Percentiles rank a stretch among this genome's conserved stretches.
Conservation (phyloP, 2,113 vertebrate genomes). For the Bubalus kerabau region DNA sequence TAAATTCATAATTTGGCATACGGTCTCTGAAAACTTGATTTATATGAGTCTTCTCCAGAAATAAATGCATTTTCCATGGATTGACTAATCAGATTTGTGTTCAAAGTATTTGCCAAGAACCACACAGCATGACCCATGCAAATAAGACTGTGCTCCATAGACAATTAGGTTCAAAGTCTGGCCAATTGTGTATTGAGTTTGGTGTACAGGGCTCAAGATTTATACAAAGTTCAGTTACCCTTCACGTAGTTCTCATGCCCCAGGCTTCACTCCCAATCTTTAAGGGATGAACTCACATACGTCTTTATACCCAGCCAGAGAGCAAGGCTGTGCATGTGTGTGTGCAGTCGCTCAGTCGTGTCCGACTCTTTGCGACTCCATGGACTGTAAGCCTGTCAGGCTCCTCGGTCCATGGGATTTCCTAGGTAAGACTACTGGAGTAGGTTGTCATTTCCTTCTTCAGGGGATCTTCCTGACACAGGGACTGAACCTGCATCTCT, state of each 20-base stretch:
- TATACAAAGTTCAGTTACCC: not conserved
- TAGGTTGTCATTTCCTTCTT: not conserved
- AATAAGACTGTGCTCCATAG: not conserved
- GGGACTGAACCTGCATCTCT: not conserved
- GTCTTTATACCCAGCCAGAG: not conserved
- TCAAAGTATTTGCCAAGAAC: not conserved
- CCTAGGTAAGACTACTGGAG: not conserved
- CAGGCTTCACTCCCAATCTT: not conserved
- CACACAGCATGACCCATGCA: not conserved
- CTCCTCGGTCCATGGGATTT: not conserved
- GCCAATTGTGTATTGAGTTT: not conserved
- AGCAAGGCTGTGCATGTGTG: not conserved
- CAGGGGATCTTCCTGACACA: not conserved
- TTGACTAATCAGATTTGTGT: not conserved
- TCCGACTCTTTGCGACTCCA: not conserved
- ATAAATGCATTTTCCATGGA: not conserved
- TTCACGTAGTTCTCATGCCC: not conserved
- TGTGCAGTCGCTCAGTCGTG: fast-evolving
- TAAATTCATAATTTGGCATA: not conserved
- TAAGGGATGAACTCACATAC: not conserved
- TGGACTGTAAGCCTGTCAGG: not conserved
- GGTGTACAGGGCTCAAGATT: not conserved
- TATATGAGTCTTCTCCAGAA: not conserved
- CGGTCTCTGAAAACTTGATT: not conserved
- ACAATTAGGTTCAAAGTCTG: not conserved